A percentile compares a stretch with the other conserved stretches of the same genome.
phyloP scores from a whole-genome alignment of 2,888 invertebrate genomes.

The Eremobia ochroleuca region DNA sequence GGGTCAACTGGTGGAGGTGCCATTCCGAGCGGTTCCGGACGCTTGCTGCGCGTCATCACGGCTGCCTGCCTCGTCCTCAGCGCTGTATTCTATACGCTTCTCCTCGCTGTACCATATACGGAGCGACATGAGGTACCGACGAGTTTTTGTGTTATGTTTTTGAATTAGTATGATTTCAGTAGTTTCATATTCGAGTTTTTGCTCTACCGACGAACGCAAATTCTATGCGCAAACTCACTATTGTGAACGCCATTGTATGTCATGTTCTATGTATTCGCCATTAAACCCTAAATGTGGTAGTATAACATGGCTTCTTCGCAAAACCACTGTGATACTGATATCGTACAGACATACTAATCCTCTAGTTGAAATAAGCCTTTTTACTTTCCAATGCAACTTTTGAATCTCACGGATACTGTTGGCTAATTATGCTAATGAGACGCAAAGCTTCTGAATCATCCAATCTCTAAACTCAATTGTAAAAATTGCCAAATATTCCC shows the following conservation, averaged over 20 bases:
- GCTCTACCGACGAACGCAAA: not conserved
- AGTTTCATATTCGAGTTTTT: not conserved
- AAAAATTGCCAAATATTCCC: not conserved
- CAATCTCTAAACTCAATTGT: slow-evolving; percentile 4
- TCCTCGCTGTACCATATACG: slow-evolving; percentile 93
- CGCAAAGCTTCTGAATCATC: not conserved
- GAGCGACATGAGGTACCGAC: slow-evolving; percentile 89
- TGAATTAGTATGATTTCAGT: not conserved
- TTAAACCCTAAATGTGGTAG: slow-evolving; percentile 22
- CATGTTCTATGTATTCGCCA: not conserved
- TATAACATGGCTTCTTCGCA: slow-evolving; percentile 16
- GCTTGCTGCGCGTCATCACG: slow-evolving; percentile 93
- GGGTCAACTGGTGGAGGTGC: slow-evolving; percentile 88
- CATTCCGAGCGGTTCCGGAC: slow-evolving; percentile 90
- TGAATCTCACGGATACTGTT: not conserved
- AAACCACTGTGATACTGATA: slow-evolving; percentile 10
- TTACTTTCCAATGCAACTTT: slow-evolving; percentile 5
- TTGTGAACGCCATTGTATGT: not conserved
- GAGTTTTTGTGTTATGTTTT: not conserved
- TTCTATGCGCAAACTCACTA: not conserved
- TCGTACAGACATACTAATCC: not conserved
- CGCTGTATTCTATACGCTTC: slow-evolving; percentile 93
- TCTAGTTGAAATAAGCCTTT: not conserved
- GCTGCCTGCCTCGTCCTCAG: slow-evolving; percentile 93
- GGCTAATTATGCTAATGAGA: not conserved